These are phyloP conservation scores for Yponomeuta cagnagella DNA, from an alignment of 2,888 invertebrate species.

Conservation along the genomic window DNA sequence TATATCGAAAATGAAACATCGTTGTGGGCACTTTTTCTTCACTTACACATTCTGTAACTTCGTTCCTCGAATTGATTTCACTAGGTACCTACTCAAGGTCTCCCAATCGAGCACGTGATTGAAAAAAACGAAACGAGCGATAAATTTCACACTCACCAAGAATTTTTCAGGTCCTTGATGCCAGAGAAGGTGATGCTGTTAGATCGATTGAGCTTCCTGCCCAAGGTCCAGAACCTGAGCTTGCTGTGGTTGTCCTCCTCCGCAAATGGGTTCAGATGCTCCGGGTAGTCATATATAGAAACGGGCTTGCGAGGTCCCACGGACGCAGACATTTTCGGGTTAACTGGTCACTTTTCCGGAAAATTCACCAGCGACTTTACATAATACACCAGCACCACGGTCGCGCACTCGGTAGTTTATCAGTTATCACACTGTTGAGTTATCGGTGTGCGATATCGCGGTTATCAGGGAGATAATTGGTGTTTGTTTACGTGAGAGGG, in stretches of 20 bases:
- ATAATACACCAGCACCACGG: conserved; percentile 54
- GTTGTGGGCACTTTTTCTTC: no score
- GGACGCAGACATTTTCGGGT: conserved; percentile 53
- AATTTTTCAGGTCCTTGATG: conserved; percentile 72
- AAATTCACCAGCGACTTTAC: conserved; percentile 52
- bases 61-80: conserved; percentile 1
- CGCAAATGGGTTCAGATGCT: conserved; percentile 84
- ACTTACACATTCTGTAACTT: not conserved
- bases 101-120: conserved; percentile 1
- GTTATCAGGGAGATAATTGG: conserved; percentile 59
- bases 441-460: conserved; percentile 60
- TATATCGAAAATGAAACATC: no score
- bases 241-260: conserved; percentile 80
- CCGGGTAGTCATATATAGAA: conserved; percentile 83
- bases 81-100: not conserved
- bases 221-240: conserved; percentile 77
- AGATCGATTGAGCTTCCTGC: conserved; percentile 60
- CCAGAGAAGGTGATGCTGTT: conserved; percentile 79
- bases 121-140: not conserved
- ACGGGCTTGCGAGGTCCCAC: conserved; percentile 64
- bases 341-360: conserved; percentile 24
- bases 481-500: conserved; percentile 55
- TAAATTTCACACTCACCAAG: conserved; percentile 68
- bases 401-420: conserved; percentile 62
- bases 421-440: conserved; percentile 64